Percentiles rank a stretch among this genome's conserved stretches.
These are phyloP conservation scores for Glareola pratincola DNA, from an alignment of 2,113 vertebrate species.

Conservation along the genomic window DNA sequence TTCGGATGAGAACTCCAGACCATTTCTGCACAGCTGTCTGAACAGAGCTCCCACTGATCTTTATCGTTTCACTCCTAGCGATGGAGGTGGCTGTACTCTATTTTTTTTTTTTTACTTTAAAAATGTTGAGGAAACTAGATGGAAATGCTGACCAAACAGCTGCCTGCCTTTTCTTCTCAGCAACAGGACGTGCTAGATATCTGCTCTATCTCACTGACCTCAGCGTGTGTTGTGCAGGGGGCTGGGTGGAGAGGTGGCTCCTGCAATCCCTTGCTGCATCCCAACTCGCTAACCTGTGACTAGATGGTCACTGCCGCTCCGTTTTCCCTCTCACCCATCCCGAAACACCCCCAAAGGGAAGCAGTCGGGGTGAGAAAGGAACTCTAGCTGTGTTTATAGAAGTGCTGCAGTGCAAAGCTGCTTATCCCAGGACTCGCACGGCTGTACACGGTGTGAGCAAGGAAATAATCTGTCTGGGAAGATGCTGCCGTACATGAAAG, in stretches of 20 bases:
- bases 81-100: neutral
- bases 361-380: neutral
- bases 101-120: neutral
- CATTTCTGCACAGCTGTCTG: neutral
- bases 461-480: slow-evolving; percentile 51
- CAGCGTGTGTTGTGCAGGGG: rapidly evolving
- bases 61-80: neutral
- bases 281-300: neutral
- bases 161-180: neutral
- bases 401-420: neutral
- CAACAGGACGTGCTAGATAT: neutral
- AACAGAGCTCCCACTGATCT: neutral
- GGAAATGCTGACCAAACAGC: neutral
- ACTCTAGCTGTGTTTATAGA: neutral
- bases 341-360: neutral
- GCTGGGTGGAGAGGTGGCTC: neutral
- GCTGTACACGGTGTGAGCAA: neutral
- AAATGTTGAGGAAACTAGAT: neutral
- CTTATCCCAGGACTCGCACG: neutral
- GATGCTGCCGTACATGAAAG: slow-evolving; percentile 46
- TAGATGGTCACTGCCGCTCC: neutral
- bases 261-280: no score
- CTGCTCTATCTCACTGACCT: neutral
- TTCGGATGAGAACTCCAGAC: neutral
- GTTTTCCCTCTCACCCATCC: neutral